Conservation (phyloP, 1,140 invertebrate genomes). For the Calephelis nemesis region DNA sequence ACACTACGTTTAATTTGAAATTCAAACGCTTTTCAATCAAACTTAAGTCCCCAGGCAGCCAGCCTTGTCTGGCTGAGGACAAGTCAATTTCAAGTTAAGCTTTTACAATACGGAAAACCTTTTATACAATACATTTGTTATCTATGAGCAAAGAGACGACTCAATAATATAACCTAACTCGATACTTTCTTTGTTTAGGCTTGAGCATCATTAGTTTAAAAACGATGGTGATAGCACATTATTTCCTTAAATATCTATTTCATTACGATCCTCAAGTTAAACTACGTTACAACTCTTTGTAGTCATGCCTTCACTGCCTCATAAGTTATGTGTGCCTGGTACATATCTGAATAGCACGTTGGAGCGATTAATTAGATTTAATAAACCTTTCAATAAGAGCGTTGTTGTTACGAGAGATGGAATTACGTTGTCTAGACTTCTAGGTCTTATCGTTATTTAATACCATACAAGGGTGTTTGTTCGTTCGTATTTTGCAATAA, state of each 20-base stretch:
- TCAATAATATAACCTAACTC: too few relatives aligned
- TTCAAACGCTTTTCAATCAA: too few relatives aligned
- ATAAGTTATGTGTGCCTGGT: constrained; percentile 44
- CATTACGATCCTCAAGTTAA: neutral
- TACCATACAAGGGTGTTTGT: neutral
- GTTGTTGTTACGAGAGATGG: constrained; percentile 12
- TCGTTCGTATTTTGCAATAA: neutral
- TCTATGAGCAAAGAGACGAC: too few relatives aligned
- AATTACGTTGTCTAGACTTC: constrained; percentile 30
- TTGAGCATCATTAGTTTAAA: neutral
- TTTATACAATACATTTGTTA: too few relatives aligned
- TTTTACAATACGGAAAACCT: too few relatives aligned
- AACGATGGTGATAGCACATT: neutral
- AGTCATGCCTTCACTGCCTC: constrained; percentile 33
- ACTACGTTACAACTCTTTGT: constrained; percentile 27
- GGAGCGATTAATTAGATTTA: constrained; percentile 35
- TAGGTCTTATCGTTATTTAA: constrained; percentile 6
- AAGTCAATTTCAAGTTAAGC: too few relatives aligned
- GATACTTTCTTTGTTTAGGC: too few relatives aligned
- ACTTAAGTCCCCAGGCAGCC: too few relatives aligned
- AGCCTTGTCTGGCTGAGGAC: too few relatives aligned
- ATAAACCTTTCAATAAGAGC: constrained; percentile 29
- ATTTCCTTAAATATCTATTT: neutral
- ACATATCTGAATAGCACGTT: constrained; percentile 27
- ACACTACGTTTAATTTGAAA: too few relatives aligned